Percentiles rank a stretch among this genome's conserved stretches.
Evolutionary conservation across 1,140 invertebrate genomes (phyloP).

Genomic region (Zaprionus vittiger): DNA sequence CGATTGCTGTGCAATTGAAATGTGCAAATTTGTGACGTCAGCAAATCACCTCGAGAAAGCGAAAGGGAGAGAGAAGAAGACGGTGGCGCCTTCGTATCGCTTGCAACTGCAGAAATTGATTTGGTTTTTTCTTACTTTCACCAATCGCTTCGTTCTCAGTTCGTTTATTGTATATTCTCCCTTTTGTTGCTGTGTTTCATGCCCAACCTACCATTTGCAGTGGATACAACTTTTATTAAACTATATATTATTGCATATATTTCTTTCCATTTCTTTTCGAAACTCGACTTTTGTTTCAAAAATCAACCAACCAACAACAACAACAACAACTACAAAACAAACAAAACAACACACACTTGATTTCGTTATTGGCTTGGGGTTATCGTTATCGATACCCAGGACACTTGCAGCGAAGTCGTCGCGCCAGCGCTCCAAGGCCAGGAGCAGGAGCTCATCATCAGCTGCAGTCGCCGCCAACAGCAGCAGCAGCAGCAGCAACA

Average conservation of each 20-base stretch:
- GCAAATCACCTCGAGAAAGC: slow-evolving; percentile 36
- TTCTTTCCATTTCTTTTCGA: slow-evolving; percentile 74
- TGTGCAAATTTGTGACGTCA: slow-evolving; percentile 46
- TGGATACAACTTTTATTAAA: slow-evolving; percentile 51
- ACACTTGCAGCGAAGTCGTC: slow-evolving; percentile 67
- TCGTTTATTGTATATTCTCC: slow-evolving; percentile 50
- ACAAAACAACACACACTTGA: slow-evolving; percentile 34
- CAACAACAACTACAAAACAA: slow-evolving; percentile 38
- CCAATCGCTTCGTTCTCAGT: slow-evolving; percentile 60
- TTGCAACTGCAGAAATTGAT: slow-evolving; percentile 38
- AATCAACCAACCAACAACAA: slow-evolving; percentile 30
- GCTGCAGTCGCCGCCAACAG: slow-evolving; percentile 59
- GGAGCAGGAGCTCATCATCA: slow-evolving; percentile 76
- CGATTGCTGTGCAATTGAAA: slow-evolving; percentile 65
- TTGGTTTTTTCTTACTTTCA: slow-evolving; percentile 48
- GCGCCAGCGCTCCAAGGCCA: slow-evolving; percentile 57
- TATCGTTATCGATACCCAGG: slow-evolving; percentile 48
- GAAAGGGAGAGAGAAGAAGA: neutral
- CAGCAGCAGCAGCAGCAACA: slow-evolving; percentile 50
- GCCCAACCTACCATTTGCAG: slow-evolving; percentile 4
- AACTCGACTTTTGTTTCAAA: slow-evolving; percentile 70
- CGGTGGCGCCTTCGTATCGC: slow-evolving; percentile 29
- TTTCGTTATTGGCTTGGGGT: slow-evolving; percentile 8
- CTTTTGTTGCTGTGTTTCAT: slow-evolving; percentile 65
- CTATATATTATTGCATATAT: slow-evolving; percentile 58